Base-by-base conservation (phyloP, 2,888 invertebrate species). In the Homarus gammarus region DNA sequence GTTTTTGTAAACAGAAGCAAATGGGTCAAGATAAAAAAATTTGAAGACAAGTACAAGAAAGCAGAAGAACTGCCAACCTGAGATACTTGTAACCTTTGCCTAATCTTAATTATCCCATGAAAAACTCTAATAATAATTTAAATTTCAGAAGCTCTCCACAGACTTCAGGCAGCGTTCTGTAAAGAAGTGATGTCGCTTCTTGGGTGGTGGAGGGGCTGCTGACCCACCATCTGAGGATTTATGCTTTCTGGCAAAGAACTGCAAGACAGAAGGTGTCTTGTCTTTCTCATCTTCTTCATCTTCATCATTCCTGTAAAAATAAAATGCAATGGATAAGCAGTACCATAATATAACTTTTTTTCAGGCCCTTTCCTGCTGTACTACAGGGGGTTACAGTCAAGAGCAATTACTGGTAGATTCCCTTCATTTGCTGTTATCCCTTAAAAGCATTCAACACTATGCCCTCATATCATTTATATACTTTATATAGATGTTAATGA, bases 211-310 rank as follows among this genome's bases (percentile, higher is more conserved):
- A 8, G 61, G 78, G 12, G 40, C 56, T 6, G 33, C 68, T 31
- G 27, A 27, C 36, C 22, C 64, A 18, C 49, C 75, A 44, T 85
- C 81, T 22, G 79, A 64, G 15, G 75, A 75, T 40, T 84, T 84
- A 31, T 73, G 85, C 33, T 91, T 88, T 64, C 38, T 73, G 18
- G 91, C 90, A 87, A 91, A 92, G 64, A 73, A 91, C 27, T 90
- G 33, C 1, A 91, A 83, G n/a, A 92, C 88, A 3, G 92, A 92
- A 2, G 91, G 92, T 6, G 90, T 83, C n/a, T 91, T 79, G 12
- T 90, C 81, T 18, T 84, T 73, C 8, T 88, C 84, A 15, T 87
- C 89, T 51, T 89, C 90, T 6, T 89, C 91, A 3, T 87, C 91
- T 33, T 79, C 78, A 27, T 92, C 88, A 27, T 87, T 87, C 92